phyloP scores from a whole-genome alignment of 1,140 invertebrate genomes.

The Lithobius niger region DNA sequence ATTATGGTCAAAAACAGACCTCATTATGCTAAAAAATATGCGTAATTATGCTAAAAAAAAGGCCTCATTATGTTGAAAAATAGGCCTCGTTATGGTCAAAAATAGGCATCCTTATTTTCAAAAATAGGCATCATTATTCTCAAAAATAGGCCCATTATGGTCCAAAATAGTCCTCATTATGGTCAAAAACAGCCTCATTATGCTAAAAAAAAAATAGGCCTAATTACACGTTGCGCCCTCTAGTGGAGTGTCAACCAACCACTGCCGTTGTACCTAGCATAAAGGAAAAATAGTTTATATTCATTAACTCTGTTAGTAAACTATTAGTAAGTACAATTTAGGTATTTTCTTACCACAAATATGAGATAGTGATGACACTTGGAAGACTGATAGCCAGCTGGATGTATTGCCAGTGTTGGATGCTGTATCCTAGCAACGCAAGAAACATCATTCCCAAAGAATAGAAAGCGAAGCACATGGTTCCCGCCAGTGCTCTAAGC shows the following conservation, averaged over 20 bases:
- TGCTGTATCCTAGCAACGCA: slow-evolving; percentile 29
- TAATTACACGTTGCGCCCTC: neutral
- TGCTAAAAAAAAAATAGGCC: neutral
- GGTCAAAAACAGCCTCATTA: slow-evolving; percentile 23
- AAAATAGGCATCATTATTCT: no score
- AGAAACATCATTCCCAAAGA: slow-evolving; percentile 31
- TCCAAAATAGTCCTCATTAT: no score
- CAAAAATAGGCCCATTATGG: no score
- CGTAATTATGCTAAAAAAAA: no score
- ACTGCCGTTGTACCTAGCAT: neutral
- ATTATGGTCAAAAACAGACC: no score
- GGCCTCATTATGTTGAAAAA: no score
- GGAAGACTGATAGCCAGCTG: slow-evolving; percentile 35
- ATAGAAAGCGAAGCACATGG: slow-evolving; percentile 30
- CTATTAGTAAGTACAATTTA: neutral
- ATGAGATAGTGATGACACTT: slow-evolving; percentile 31
- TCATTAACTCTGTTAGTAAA: no score
- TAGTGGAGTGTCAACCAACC: no score
- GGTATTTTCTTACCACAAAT: slow-evolving; percentile 30
- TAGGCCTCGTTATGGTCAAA: no score
- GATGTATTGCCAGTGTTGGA: slow-evolving; percentile 36
- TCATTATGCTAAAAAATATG: no score
- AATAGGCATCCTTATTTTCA: no score
- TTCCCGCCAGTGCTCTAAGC: slow-evolving; percentile 34
- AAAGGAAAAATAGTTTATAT: no score